Evolutionary conservation across 2,113 vertebrate species (phyloP).

Genomic region (Emberiza fucata): DNA sequence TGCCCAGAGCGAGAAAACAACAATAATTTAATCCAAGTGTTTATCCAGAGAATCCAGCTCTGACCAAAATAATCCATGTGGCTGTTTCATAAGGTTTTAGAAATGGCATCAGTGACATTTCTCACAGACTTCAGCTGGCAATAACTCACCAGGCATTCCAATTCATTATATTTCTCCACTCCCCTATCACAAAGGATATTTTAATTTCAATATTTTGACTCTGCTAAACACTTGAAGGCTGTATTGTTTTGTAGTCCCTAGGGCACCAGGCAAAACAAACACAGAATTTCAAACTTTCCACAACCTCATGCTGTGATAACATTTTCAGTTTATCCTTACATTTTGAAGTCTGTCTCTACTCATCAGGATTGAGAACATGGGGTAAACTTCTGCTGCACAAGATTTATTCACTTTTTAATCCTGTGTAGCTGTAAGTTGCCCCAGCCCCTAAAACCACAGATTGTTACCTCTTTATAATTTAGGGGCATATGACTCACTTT

Average conservation of each 20-base stretch:
- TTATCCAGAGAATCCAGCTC: background rate
- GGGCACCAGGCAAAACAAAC: background rate
- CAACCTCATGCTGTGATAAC: background rate
- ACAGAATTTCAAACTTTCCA: background rate
- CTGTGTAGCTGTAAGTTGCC: background rate
- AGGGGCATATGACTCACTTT: background rate
- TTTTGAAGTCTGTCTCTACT: background rate
- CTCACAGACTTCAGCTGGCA: background rate
- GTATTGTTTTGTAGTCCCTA: background rate
- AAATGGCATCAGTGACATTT: background rate
- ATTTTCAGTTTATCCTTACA: background rate
- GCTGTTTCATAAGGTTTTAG: background rate
- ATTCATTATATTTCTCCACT: background rate
- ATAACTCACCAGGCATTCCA: background rate
- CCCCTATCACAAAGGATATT: background rate
- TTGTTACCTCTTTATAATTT: background rate
- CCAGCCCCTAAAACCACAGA: background rate
- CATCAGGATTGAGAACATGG: background rate
- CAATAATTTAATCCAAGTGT: background rate
- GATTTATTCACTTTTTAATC: background rate
- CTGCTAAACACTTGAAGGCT: background rate
- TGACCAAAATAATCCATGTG: background rate
- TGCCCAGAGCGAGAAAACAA: background rate
- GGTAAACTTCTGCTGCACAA: background rate
- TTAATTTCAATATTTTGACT: background rate